These are phyloP conservation scores for Neoaliturus tenellus DNA, from an alignment of 2,888 invertebrate species.

Conservation along the genomic window DNA sequence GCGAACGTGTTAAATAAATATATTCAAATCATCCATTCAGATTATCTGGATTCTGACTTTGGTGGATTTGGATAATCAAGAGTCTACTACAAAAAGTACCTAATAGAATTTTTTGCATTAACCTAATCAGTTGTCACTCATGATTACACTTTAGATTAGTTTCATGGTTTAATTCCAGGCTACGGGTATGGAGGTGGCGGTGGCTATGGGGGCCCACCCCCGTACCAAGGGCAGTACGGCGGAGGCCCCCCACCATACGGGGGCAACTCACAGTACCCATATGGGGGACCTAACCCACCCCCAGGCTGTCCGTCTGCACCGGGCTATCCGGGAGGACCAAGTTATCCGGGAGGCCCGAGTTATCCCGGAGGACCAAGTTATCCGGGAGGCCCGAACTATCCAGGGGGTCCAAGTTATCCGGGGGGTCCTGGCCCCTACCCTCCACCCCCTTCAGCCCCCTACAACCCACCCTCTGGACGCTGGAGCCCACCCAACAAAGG, in stretches of 20 bases:
- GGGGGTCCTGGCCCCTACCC: not conserved
- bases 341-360: not conserved
- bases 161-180: not conserved
- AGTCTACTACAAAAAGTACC: no score
- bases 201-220: constrained; percentile 7
- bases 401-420: not conserved
- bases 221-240: not conserved
- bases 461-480: not conserved
- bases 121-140: no score
- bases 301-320: not conserved
- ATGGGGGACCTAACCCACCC: not conserved
- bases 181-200: not conserved
- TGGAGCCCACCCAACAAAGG: constrained; percentile 20
- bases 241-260: not conserved
- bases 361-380: not conserved
- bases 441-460: not conserved
- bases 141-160: no score
- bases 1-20: no score
- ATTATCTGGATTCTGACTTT: no score
- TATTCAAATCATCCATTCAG: no score
- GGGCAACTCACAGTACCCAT: not conserved
- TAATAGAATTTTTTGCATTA: no score
- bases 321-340: not conserved
- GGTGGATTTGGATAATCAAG: no score
- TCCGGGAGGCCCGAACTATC: no score